Evolutionary conservation across 2,888 invertebrate genomes (phyloP), one percentile per base, ranked within the genome.

Genomic region (Drosophila infuscata): DNA sequence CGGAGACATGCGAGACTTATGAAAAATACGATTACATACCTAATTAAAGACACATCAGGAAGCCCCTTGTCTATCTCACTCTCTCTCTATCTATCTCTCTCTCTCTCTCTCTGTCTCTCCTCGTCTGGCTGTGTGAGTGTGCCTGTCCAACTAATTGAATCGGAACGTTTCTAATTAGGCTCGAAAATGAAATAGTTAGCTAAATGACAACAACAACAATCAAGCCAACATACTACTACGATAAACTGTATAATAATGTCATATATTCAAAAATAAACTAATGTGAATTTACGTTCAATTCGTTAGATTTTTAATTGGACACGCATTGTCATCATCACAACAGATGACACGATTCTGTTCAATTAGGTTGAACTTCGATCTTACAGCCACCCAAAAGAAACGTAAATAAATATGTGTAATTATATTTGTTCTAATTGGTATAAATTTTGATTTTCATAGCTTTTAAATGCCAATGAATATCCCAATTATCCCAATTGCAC

Each of bases 141-240:
- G 68, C 32, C 32, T 56, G 54, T 36, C 35, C 30, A 62, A 58
- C 73, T 78, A 80, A 80, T 80, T 80, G 74, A 74, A 81, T 68
- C 56, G 63, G 72, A 83, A 58, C 67, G 67, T 51, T 67, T 77
- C 60, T 83, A 77, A 80, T 83, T 83, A 78, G 74, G 57, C 81
- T 67, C 46, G 38, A 61, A 72, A 73, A 65, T 72, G 32, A 46
- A 52, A 69, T 57, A 43, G 70, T 58, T 57, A 43, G 20, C 15
- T 17, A 33, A 30, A 46, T 35, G 36, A 30, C 64, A 32, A 30
- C 32, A 51, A 51, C 9, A 17, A 30, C 11, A 51, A 51, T n/a
- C 30, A 49, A 29, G 49, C 29, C 30, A 25, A 8, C 48, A 48
- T 49, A 17, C 15, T 17, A 29, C 49, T 29, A 17, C 29, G 17